A percentile compares a stretch with the other conserved stretches of the same genome.
These are phyloP conservation scores for Hystrix brachyura DNA, from an alignment of 2,113 vertebrate species.

Conservation along the genomic window DNA sequence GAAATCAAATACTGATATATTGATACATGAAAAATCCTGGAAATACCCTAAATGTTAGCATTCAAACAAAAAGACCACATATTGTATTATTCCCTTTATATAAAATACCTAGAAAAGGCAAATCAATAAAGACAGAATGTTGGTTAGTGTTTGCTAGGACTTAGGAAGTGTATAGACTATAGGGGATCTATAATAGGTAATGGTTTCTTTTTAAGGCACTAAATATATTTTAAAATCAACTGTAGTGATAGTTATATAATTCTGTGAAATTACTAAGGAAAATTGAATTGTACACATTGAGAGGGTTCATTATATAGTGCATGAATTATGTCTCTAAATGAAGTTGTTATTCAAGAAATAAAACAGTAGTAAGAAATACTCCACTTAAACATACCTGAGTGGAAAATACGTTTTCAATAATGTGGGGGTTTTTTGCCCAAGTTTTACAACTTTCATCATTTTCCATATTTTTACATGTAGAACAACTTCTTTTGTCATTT, in stretches of 20 bases:
- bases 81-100: background rate
- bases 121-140: background rate
- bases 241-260: background rate
- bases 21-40: background rate
- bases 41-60: background rate
- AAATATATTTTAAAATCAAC: background rate
- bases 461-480: background rate
- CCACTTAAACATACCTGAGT: background rate
- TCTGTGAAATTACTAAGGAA: background rate
- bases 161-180: rapidly evolving
- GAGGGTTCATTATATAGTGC: background rate
- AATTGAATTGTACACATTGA: background rate
- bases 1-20: background rate
- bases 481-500: background rate
- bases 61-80: background rate
- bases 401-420: background rate
- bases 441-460: background rate
- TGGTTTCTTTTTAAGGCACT: background rate
- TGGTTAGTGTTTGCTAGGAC: background rate
- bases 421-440: background rate
- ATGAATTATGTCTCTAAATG: background rate
- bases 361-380: background rate
- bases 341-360: background rate
- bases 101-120: background rate
- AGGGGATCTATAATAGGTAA: rapidly evolving